Base-by-base conservation (phyloP, 2,888 invertebrate genomes). In the Drosophila trichaetosa region DNA sequence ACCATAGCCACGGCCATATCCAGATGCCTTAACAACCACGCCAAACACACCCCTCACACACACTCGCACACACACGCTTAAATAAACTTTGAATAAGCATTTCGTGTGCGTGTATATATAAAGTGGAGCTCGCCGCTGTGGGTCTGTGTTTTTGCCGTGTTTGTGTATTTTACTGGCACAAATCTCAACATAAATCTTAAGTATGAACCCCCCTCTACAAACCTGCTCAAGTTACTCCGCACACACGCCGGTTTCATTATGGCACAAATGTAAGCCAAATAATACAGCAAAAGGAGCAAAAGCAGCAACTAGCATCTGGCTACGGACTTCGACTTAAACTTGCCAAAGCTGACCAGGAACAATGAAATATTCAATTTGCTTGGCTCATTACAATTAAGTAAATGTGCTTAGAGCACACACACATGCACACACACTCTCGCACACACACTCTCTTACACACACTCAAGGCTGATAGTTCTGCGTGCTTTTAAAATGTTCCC, bases 371-470 rank as follows among this genome's bases (percentile, higher is more conserved):
- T 91, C 91, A 88, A 90, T 91, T 90, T 86, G 65, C 81, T 73
- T 75, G 73, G 81, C 88, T 91, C 90, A 91, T 91, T 91, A 90
- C 90, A 90, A 89, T 90, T 87, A 89, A 91, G 91, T 90, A 87
- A 89, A 75, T 73, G 56, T 59, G 73, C 79, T 73, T 68, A 60
- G 52, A 67, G 51, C 57, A 64, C 51, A 53, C 42, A 31, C 56
- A 42, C 51, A 16, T 24, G n/a, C 48, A 48, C 33, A 10, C 34
- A 13, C 24, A n/a, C 29, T 40, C 13, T 21, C 33, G 16, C 16
- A 34, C 8, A 40, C 42, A 31, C 31, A 31, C 31, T 2, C 31
- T 33, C 31, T 10, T 10, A 31, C 31, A 31, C 33, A 33, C 33
- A 33, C 33, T 10, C 10, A 21, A 51, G 38, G n/a, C 52, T 49